Conservation (phyloP, 92 coral and sea anemone species). For the Actinernus sp. region DNA sequence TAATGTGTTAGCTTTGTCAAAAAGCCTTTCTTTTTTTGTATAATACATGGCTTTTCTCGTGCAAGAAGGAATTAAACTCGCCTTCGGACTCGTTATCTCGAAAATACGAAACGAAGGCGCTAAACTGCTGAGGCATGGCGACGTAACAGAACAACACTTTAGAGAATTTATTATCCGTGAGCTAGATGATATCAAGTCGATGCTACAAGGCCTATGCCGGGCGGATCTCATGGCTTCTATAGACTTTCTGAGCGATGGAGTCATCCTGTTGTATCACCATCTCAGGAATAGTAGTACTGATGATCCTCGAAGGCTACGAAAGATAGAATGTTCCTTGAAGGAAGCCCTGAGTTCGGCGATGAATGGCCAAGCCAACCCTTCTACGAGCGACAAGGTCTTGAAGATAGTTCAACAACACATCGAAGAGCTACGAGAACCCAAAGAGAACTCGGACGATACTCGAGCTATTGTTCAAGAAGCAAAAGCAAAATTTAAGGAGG, state of each 20-base stretch:
- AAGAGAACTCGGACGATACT: neutral
- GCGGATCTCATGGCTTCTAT: slow-evolving; percentile 20
- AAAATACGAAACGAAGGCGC: slow-evolving; percentile 14
- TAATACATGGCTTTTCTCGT: too few relatives aligned
- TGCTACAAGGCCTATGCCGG: slow-evolving; percentile 16
- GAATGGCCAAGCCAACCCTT: neutral
- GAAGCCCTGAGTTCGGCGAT: too few relatives aligned
- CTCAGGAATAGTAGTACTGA: neutral
- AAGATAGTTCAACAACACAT: slow-evolving; percentile 1
- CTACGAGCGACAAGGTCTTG: neutral
- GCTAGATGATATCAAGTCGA: slow-evolving; percentile 15
- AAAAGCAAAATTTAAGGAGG: slow-evolving; percentile 8
- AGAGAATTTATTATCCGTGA: slow-evolving; percentile 25
- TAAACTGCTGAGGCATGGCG: slow-evolving; percentile 9
- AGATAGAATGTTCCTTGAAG: too few relatives aligned
- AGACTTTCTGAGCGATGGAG: slow-evolving; percentile 13
- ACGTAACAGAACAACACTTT: slow-evolving; percentile 10
- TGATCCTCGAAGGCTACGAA: neutral
- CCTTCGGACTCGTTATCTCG: too few relatives aligned
- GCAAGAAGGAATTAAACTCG: too few relatives aligned
- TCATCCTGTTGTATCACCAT: slow-evolving; percentile 16
- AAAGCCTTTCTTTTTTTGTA: too few relatives aligned
- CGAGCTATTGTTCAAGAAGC: slow-evolving; percentile 6
- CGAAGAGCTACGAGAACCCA: too few relatives aligned
- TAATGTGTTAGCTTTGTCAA: too few relatives aligned